phyloP scores from a whole-genome alignment of 2,797 vertebrate genomes.

The Neomorphus geoffroyi region DNA sequence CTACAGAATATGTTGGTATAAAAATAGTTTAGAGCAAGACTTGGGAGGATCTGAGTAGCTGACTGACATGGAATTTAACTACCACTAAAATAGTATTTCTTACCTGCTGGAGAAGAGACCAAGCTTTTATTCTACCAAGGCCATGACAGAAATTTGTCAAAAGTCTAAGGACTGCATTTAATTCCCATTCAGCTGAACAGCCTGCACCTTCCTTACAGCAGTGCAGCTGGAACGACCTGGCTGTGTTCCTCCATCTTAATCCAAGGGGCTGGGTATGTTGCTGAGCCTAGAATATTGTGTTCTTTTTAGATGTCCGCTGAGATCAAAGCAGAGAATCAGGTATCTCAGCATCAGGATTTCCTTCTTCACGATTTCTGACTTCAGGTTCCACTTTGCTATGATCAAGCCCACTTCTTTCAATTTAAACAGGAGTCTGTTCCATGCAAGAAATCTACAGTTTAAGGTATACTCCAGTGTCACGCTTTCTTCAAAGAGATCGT shows the following conservation, averaged over 20 bases:
- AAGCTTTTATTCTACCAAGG: neutral
- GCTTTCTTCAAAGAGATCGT: neutral
- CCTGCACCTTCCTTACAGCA: neutral
- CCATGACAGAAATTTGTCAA: neutral
- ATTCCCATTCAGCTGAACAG: neutral
- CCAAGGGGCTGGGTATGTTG: neutral
- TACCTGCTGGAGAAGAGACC: neutral
- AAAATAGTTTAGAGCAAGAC: constrained; percentile 49
- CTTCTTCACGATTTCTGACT: neutral
- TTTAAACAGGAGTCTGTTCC: fast-evolving
- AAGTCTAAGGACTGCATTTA: neutral
- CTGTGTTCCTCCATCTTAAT: neutral
- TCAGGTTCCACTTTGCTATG: neutral
- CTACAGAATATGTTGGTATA: constrained; percentile 30
- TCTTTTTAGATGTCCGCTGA: neutral
- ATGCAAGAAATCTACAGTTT: neutral
- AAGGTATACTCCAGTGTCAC: neutral
- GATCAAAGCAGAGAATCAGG: neutral
- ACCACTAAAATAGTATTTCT: neutral
- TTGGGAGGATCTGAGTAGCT: constrained; percentile 17
- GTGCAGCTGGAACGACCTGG: neutral
- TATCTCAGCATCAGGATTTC: neutral
- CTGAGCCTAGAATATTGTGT: neutral
- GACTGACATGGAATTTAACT: neutral
- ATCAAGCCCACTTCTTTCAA: neutral